These are phyloP conservation scores for Epinephelus awoara DNA, from an alignment of 2,797 vertebrate genomes.

Conservation along the genomic window DNA sequence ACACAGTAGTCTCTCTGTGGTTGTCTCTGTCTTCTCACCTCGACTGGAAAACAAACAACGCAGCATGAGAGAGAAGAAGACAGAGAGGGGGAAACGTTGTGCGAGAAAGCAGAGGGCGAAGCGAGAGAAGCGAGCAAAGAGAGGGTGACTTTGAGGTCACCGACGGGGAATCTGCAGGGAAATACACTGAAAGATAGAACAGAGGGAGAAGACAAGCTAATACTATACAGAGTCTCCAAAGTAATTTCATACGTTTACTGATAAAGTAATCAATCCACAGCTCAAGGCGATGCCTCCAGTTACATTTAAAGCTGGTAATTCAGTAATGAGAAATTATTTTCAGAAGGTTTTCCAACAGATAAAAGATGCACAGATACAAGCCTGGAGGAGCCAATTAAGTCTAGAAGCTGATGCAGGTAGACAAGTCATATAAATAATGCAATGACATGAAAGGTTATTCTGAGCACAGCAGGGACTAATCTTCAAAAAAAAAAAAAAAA, in stretches of 20 bases:
- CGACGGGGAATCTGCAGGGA: neutral
- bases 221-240: neutral
- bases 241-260: neutral
- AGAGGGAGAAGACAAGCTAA: neutral
- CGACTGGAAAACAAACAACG: conserved; percentile 75
- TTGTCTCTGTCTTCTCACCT: conserved; percentile 69
- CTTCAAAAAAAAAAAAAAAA: conserved; percentile 18
- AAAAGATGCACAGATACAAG: conserved; percentile 35
- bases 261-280: conserved; percentile 7
- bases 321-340: conserved; percentile 9
- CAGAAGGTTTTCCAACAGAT: conserved; percentile 23
- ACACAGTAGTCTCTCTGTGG: conserved; percentile 64
- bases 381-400: conserved; percentile 45
- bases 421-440: conserved; percentile 73
- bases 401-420: conserved; percentile 67
- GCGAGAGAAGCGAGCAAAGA: conserved; percentile 2
- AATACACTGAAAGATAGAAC: neutral
- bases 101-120: conserved; percentile 17
- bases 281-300: neutral
- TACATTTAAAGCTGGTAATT: conserved; percentile 9
- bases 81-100: conserved; percentile 34
- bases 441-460: conserved; percentile 61
- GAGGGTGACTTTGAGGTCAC: conserved; percentile 30
- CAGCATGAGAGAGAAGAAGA: conserved; percentile 61
- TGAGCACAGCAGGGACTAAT: conserved; percentile 30